Base-by-base conservation (phyloP, 2,797 vertebrate species). In the Telmatherina bonti region DNA sequence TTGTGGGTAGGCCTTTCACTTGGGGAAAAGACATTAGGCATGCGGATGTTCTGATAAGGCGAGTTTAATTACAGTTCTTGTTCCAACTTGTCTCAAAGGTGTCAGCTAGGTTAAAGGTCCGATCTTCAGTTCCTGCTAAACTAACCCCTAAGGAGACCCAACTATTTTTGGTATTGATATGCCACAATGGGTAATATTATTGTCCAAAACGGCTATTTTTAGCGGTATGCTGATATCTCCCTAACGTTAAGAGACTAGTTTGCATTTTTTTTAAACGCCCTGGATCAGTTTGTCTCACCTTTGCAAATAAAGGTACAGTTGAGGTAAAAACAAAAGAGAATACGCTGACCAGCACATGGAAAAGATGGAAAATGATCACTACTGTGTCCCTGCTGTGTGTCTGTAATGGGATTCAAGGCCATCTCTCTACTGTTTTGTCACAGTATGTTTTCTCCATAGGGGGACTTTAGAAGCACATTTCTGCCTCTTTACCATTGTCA, bases 341-440 rank as follows among this genome's bases (percentile, higher is more conserved):
- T n/a, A 54, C 1, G 16, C 5, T 62, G 13, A 49, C 10, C 66
- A 65, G 43, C 43, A 61, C 54, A 53, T 43, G 31, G 41, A 74
- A 27, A 75, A 81, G 72, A 74, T 62, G 43, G 58, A 27, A 55
- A 13, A 61, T 35, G 35, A 67, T 70, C 24, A 38, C 22, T 24
- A 1, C 3, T 69, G 63, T 74, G 54, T 63, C 35, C 70, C 53
- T 64, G 10, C 27, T 4, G 20, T 62, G n/a, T 59, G 45, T 76
- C 57, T 70, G 51, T 57, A 82, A 79, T 26, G 51, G 47, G 20
- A 77, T 12, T 53, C 67, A 59, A 47, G 73, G 54, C 74, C 45
- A 58, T 22, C 62, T 76, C 55, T 64, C 55, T 56, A 35, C 47
- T 54, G 63, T 54, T 72, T 49, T 74, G 41, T 69, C 11, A n/a